Evolutionary conservation across 2,888 invertebrate genomes (phyloP).

Genomic region (Leptinotarsa haldemani): DNA sequence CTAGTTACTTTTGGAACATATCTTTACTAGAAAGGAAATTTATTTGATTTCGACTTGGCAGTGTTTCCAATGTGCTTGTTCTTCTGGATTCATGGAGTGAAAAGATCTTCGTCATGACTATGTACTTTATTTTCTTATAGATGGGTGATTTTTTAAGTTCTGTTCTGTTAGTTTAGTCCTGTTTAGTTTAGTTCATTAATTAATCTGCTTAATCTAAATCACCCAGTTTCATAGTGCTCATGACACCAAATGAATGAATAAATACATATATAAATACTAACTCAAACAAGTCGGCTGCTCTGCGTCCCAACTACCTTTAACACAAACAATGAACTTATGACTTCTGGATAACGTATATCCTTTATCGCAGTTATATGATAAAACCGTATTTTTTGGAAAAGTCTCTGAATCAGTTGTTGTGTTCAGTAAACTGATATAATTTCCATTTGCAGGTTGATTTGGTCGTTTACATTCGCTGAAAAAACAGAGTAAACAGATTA

Average conservation of each 20-base stretch:
- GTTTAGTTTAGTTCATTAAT: constrained; percentile 47
- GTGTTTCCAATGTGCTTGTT: no score
- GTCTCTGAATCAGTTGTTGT: background rate
- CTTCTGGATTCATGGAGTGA: no score
- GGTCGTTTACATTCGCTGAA: background rate
- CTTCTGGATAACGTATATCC: constrained; percentile 1
- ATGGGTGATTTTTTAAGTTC: no score
- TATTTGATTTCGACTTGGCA: no score
- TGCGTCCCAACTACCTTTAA: constrained; percentile 38
- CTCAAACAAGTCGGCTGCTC: constrained; percentile 45
- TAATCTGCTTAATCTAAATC: no score
- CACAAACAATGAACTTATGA: constrained; percentile 28
- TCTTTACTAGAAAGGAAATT: no score
- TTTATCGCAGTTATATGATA: background rate
- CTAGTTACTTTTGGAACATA: no score
- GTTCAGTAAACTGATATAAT: background rate
- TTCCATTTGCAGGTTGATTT: background rate
- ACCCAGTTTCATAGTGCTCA: no score
- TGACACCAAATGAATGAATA: no score
- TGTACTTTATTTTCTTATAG: no score
- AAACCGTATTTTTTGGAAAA: background rate
- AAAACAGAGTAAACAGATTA: background rate
- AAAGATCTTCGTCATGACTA: background rate
- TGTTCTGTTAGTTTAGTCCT: no score
- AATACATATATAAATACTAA: constrained; percentile 34